These are phyloP conservation scores for Aurelia aurita complex sp. Pacific DNA, from an alignment of 30 jellyfish, hydroid and myxozoan genomes.

Conservation along the genomic window DNA sequence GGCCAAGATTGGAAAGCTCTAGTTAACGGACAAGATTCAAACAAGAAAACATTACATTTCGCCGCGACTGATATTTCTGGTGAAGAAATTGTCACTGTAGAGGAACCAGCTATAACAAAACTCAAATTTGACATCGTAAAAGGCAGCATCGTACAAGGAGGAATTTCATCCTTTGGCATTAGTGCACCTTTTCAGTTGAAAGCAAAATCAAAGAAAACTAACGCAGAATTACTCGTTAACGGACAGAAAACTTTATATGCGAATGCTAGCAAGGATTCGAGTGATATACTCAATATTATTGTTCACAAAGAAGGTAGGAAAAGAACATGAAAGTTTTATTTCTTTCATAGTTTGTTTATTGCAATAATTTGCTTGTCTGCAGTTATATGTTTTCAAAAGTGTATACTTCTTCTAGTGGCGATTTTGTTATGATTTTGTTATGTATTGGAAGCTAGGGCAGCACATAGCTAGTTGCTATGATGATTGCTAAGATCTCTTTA, in stretches of 20 bases:
- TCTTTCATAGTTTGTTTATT: too few species aligned
- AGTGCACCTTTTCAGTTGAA: constrained; percentile 73
- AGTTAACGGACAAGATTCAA: constrained; percentile 66
- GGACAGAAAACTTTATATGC: constrained; percentile 73
- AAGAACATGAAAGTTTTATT: too few species aligned
- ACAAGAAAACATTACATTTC: constrained; percentile 75
- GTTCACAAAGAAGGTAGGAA: constrained; percentile 78
- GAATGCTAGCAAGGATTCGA: constrained; percentile 69
- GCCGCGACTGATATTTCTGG: constrained; percentile 92
- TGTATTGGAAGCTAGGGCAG: too few species aligned
- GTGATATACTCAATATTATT: constrained; percentile 55
- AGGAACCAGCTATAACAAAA: constrained; percentile 52
- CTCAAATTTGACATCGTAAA: constrained; percentile 47
- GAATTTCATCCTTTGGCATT: constrained; percentile 46
- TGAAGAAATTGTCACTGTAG: constrained; percentile 70
- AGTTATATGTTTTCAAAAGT: too few species aligned
- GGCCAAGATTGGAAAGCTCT: constrained; percentile 83
- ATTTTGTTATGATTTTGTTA: too few species aligned
- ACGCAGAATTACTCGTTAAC: constrained; percentile 56
- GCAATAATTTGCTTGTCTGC: too few species aligned
- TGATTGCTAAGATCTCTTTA: too few species aligned
- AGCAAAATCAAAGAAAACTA: constrained; percentile 58
- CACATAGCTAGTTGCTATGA: too few species aligned
- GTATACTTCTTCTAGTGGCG: too few species aligned
- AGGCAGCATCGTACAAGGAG: constrained; percentile 72